These are phyloP conservation scores for Drosophila basisetae DNA, from an alignment of 2,888 invertebrate genomes.

Conservation along the genomic window DNA sequence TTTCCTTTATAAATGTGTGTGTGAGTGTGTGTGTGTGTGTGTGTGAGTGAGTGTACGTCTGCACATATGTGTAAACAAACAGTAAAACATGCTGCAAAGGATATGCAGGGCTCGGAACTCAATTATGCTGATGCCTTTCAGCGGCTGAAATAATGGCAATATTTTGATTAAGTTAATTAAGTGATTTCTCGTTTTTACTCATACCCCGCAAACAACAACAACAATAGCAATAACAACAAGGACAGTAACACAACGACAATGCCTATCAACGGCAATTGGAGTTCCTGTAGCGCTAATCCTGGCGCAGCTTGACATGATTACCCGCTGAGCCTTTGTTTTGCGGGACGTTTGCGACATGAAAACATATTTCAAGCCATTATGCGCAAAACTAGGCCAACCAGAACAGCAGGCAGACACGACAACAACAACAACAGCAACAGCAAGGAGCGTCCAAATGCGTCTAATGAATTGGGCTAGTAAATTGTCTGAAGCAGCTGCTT, in stretches of 20 bases:
- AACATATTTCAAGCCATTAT: slow-evolving; percentile 75
- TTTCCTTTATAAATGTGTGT: slow-evolving; percentile 33
- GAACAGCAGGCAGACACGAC: slow-evolving; percentile 10
- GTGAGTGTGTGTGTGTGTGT: slow-evolving; percentile 9
- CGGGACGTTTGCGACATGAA: slow-evolving; percentile 63
- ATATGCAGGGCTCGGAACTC: slow-evolving; percentile 24
- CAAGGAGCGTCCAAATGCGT: slow-evolving; percentile 49
- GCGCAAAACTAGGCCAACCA: slow-evolving; percentile 66
- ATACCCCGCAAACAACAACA: slow-evolving; percentile 14
- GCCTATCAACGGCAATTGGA: slow-evolving; percentile 55
- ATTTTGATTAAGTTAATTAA: slow-evolving; percentile 82
- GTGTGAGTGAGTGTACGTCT: slow-evolving; percentile 3
- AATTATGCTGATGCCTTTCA: slow-evolving; percentile 50
- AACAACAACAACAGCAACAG: slow-evolving; percentile 8
- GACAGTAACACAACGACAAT: slow-evolving; percentile 50
- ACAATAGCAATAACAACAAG: slow-evolving; percentile 31
- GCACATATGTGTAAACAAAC: slow-evolving; percentile 44
- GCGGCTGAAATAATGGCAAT: slow-evolving; percentile 67
- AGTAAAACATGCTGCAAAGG: slow-evolving; percentile 49
- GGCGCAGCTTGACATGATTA: slow-evolving; percentile 56
- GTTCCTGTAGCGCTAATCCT: slow-evolving; percentile 63
- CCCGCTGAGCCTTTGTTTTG: slow-evolving; percentile 69
- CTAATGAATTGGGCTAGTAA: slow-evolving; percentile 73
- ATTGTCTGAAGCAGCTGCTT: slow-evolving; percentile 60
- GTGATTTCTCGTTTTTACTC: slow-evolving; percentile 62